These are phyloP conservation scores for Melanargia galathea DNA, from an alignment of 2,888 invertebrate genomes.

Conservation along the genomic window DNA sequence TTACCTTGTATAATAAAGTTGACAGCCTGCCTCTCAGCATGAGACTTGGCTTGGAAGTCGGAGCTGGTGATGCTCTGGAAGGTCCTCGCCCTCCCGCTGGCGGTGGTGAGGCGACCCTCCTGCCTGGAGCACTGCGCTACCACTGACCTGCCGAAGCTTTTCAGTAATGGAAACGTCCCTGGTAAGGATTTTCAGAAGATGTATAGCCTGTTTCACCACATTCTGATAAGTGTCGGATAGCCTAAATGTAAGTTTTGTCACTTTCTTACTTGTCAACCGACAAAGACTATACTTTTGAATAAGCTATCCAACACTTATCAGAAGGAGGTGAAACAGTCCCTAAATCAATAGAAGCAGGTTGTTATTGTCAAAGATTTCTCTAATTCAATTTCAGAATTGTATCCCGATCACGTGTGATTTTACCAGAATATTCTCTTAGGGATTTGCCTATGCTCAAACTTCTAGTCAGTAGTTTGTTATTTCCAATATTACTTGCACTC, in stretches of 20 bases:
- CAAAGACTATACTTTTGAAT: too few relatives aligned
- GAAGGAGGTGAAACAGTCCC: too few relatives aligned
- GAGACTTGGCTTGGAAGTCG: slow-evolving; percentile 50
- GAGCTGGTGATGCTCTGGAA: slow-evolving; percentile 51
- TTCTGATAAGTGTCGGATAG: too few relatives aligned
- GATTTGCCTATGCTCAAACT: too few relatives aligned
- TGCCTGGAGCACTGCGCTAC: slow-evolving; percentile 50
- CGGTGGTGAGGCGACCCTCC: slow-evolving; percentile 55
- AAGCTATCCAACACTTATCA: too few relatives aligned
- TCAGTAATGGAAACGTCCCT: slow-evolving; percentile 72
- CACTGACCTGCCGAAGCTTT: slow-evolving; percentile 59
- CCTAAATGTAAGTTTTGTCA: too few relatives aligned
- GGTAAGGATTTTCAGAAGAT: neutral
- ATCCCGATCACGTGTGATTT: neutral
- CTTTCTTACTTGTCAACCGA: too few relatives aligned
- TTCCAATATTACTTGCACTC: too few relatives aligned
- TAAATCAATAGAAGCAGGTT: neutral
- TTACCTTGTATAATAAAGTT: slow-evolving; percentile 78
- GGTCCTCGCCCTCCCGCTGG: slow-evolving; percentile 59
- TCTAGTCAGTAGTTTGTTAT: too few relatives aligned
- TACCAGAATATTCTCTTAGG: too few relatives aligned
- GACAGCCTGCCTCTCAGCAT: slow-evolving; percentile 72
- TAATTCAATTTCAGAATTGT: neutral
- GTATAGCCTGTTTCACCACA: too few relatives aligned
- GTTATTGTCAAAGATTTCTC: neutral